Evolutionary conservation across 2,113 vertebrate species (phyloP).

Genomic region (Menura novaehollandiae): DNA sequence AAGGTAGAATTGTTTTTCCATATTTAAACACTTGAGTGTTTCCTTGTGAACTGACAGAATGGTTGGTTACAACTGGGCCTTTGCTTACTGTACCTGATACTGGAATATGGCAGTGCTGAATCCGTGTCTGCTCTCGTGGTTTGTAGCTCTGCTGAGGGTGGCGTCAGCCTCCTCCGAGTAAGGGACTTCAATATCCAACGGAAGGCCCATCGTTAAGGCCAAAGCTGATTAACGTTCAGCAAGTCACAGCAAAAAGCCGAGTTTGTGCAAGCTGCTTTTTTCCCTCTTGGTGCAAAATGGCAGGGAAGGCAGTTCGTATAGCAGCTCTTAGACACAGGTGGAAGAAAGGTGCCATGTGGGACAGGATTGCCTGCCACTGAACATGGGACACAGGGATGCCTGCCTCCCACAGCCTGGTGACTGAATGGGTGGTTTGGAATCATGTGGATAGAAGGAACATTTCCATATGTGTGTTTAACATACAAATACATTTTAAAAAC

Average conservation of each 20-base stretch:
- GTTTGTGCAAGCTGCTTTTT: neutral
- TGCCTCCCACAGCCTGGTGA: neutral
- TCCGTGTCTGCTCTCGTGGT: neutral
- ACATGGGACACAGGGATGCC: too few species aligned
- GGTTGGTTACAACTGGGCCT: neutral
- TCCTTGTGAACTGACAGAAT: neutral
- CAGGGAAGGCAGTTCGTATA: neutral
- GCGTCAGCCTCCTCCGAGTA: neutral
- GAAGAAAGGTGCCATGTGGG: neutral
- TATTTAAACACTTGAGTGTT: neutral
- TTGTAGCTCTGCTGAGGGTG: neutral
- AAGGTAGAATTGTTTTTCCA: neutral
- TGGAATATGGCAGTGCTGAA: neutral
- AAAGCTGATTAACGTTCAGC: neutral
- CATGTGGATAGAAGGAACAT: neutral
- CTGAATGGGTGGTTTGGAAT: neutral
- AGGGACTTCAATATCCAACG: fast-evolving
- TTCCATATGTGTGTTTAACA: neutral
- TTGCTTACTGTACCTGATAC: neutral
- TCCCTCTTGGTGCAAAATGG: neutral
- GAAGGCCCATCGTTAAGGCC: neutral
- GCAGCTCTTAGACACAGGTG: neutral
- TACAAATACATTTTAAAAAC: neutral
- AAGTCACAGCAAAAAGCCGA: neutral
- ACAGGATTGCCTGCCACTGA: fast-evolving